Conservation (phyloP, 1,140 invertebrate species). For the Pseudomyrmex cubaensis region DNA sequence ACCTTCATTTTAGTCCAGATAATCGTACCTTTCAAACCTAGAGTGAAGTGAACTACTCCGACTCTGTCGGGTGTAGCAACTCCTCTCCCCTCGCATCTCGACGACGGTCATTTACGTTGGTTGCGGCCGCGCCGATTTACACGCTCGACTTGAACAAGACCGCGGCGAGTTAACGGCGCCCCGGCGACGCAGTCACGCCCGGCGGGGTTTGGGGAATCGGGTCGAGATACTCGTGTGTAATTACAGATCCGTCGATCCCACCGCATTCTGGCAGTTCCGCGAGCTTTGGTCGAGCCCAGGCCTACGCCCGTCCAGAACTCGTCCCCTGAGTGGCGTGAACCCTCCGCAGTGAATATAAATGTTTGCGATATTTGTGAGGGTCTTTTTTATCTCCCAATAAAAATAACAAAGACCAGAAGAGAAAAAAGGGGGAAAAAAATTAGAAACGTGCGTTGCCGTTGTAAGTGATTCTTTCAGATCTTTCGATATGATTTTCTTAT, state of each 20-base stretch:
- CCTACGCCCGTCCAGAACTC: conserved; percentile 76
- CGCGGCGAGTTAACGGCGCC: conserved; percentile 7
- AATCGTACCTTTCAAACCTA: conserved; percentile 64
- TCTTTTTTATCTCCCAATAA: neutral
- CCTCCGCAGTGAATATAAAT: conserved; percentile 77
- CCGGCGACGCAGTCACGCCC: conserved; percentile 35
- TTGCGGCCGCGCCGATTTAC: conserved; percentile 77
- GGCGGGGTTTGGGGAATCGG: conserved; percentile 62
- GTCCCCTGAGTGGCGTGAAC: conserved; percentile 70
- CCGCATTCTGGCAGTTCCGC: conserved; percentile 72
- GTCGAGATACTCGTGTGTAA: conserved; percentile 81
- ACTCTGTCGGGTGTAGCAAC: conserved; percentile 39
- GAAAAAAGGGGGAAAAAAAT: neutral
- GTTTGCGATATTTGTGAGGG: neutral
- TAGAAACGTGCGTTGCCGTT: neutral
- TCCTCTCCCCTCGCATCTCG: conserved; percentile 70
- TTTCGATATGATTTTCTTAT: no score
- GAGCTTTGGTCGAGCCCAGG: conserved; percentile 70
- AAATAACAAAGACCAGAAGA: neutral
- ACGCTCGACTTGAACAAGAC: conserved; percentile 48
- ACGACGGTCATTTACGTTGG: conserved; percentile 74
- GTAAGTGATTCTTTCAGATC: no score
- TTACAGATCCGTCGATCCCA: conserved; percentile 80
- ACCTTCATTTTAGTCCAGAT: conserved; percentile 57
- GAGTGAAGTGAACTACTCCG: conserved; percentile 66